Base-by-base conservation (phyloP, 2,113 vertebrate genomes). In the Promerops cafer region DNA sequence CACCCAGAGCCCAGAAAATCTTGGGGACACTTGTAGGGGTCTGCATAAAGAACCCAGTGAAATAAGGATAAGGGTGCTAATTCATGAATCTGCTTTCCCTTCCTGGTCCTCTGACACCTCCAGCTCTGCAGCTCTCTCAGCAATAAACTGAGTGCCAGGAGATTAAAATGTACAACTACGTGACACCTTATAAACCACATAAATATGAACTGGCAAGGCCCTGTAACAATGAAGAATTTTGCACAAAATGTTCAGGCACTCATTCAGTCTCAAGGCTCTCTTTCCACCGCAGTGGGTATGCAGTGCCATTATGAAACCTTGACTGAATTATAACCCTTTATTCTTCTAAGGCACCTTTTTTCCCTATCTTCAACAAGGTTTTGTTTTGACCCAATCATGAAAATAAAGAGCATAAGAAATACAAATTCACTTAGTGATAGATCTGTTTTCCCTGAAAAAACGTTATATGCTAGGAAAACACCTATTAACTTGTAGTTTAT, bases 381-480 rank as follows among this genome's bases (percentile, higher is more conserved):
- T 94, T 94, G 47, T 94, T 96, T 90, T 66, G 57, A 72, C 42
- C n/a, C 23, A 80, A 77, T 92, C 80, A 44, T 7, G 11, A 94
- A 49, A 60, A 37, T 40, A 81, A 68, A 83, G 59, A 53, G 40
- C 40, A 27, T 71, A 81, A 61, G 74, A 95, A 70, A 83, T 59
- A 77, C 27, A 40, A 54, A 77, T 54, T 44, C 53, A 66, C 13
- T 94, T 81, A 53, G 40, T 27, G 39, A 89, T 74, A 56, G 80
- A 42, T 96, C 79, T 92, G 57, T 95, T 92, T 94, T 61, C 75
- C 75, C 84, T 86, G 45, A 69, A 61, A 95, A 93, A 93, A 82
- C 7, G 1, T 13, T 9, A 61, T 21, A 24, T 50, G 50, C 78
- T 83, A 78, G 27, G 28, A 81, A 94, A 86, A 87, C 45, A 77